Conservation (phyloP, 2,888 invertebrate genomes). For the Drosophila formosana region DNA sequence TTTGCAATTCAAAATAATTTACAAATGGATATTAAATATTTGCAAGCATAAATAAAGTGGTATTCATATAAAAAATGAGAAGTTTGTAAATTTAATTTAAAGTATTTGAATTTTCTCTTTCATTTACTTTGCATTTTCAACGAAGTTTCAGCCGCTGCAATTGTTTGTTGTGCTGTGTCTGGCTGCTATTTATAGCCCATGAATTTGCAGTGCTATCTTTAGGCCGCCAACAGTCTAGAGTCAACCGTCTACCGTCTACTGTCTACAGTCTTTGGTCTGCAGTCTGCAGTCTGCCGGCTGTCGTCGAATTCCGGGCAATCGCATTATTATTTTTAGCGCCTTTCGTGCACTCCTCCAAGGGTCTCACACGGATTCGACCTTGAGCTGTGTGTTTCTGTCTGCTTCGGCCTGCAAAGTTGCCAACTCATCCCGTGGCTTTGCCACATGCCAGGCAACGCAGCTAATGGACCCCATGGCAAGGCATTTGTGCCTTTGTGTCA, state of each 20-base stretch:
- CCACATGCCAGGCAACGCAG: slow-evolving; percentile 41
- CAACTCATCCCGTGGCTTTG: slow-evolving; percentile 40
- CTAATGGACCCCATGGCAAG: slow-evolving; percentile 38
- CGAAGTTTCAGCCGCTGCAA: slow-evolving; percentile 61
- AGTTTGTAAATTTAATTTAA: not conserved
- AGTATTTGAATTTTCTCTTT: slow-evolving; percentile 17
- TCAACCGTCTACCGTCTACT: not conserved
- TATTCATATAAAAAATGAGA: not conserved
- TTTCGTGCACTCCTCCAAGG: slow-evolving; percentile 28
- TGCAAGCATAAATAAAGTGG: not conserved
- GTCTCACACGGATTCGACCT: slow-evolving; percentile 64
- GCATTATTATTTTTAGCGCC: slow-evolving; percentile 64
- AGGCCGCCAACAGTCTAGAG: slow-evolving; percentile 31
- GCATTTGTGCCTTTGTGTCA: slow-evolving; percentile 10
- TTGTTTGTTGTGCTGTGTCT: slow-evolving; percentile 19
- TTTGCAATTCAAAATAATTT: not conserved
- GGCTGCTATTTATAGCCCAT: slow-evolving; percentile 65
- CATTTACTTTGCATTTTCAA: slow-evolving; percentile 1
- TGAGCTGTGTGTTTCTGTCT: slow-evolving; percentile 38
- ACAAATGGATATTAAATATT: not conserved
- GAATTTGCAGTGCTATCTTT: slow-evolving; percentile 67
- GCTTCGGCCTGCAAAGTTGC: slow-evolving; percentile 6
- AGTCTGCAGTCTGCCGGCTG: slow-evolving; percentile 22
- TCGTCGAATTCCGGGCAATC: slow-evolving; percentile 63
- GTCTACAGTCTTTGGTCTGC: slow-evolving; percentile 33